Evolutionary conservation across 2,888 invertebrate species (phyloP), one percentile per base, ranked within the genome.

Genomic region (Oligia strigilis): DNA sequence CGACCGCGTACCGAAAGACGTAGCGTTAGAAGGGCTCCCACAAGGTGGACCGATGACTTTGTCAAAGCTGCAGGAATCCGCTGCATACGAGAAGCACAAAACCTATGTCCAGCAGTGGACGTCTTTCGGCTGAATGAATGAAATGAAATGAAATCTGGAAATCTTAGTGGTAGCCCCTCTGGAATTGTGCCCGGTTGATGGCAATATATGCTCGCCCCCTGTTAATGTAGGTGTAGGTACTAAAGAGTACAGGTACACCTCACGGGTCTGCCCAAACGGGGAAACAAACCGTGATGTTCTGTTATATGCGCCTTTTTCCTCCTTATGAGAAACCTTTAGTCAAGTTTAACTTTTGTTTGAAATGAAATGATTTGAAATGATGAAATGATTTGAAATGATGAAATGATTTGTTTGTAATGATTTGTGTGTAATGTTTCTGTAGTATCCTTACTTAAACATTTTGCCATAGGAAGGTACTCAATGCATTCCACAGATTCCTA

Each of bases 401-500:
- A 29, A 29, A 29, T 29, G 29, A 29, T 29, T 29, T 29, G 29
- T 29, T 29, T 29, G 29, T 29, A 29, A 29, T 29, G 29, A 29
- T 29, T 29, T 29, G 29, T 29, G 29, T 29, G 29, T 29, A 29
- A 29, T 29, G 29, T 23, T 36, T 70, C 19, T 55, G 0, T 36
- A 9, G 13, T n/a, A 1, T 5, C 23, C 1, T 40, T 29, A 74
- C 19, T n/a, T 36, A 62, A 73, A 66, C 4, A 79, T 62, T 60
- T 80, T 43, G 29, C 62, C 29, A 49, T 55, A 6, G 4, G 40
- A 40, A 40, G 40, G 19, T 62, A 60, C 43, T 40, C 19, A 77
- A 80, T 69, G 52, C 58, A 75, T 83, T 75, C 71, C 60, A 40
- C 23, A 62, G 17, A 79, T 78, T 72, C 69, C n/a, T 74, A 88